Evolutionary conservation across 2,888 invertebrate genomes (phyloP).

Genomic region (Eupithecia insigniata): DNA sequence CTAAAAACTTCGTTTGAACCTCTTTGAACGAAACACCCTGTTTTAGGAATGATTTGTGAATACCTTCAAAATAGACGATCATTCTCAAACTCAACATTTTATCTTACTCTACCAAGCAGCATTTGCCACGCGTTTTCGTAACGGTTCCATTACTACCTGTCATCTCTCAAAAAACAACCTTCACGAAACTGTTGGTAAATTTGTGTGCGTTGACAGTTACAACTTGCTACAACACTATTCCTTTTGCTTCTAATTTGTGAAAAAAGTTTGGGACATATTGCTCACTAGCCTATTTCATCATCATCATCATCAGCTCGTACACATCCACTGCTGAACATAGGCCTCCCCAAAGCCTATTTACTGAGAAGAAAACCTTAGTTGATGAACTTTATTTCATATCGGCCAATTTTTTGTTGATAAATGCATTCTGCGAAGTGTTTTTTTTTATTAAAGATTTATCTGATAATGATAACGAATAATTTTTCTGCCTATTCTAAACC

Average conservation of each 20-base stretch:
- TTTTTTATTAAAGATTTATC: neutral
- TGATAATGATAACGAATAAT: no score
- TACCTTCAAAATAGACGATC: neutral
- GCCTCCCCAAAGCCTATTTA: no score
- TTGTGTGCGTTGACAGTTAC: slow-evolving; percentile 41
- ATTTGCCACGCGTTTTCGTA: slow-evolving; percentile 23
- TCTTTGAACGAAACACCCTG: neutral
- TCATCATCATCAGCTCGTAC: no score
- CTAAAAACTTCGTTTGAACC: neutral
- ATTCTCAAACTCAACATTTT: neutral
- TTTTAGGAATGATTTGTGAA: neutral
- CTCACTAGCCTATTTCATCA: no score
- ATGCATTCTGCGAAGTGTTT: neutral
- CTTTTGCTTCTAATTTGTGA: neutral
- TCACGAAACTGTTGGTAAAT: slow-evolving; percentile 41
- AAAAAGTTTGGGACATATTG: neutral
- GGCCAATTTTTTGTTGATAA: neutral
- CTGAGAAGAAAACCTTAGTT: neutral
- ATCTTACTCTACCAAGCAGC: neutral
- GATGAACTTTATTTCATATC: neutral
- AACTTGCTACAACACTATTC: neutral
- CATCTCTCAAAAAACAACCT: slow-evolving; percentile 35
- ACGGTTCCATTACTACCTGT: slow-evolving; percentile 34
- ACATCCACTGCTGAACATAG: no score
- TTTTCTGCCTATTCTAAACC: neutral